Percentiles rank a stretch among this genome's conserved stretches.
These are phyloP conservation scores for Distichodus sexfasciatus DNA, from an alignment of 2,797 vertebrate genomes.

Conservation along the genomic window DNA sequence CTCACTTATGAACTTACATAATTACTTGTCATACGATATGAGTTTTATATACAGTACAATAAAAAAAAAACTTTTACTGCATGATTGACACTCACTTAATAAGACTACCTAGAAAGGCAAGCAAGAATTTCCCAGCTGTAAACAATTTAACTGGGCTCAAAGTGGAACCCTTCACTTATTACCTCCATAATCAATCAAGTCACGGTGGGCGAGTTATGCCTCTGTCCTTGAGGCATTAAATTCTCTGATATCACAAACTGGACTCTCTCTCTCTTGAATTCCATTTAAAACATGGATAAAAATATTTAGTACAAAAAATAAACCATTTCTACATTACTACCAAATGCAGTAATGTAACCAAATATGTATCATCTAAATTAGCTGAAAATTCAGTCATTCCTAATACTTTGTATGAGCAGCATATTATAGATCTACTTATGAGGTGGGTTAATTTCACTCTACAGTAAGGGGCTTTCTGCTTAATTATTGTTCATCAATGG, in stretches of 20 bases:
- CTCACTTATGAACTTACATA: too few species aligned
- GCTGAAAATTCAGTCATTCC: too few species aligned
- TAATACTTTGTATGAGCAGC: too few species aligned
- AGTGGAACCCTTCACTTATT: conserved; percentile 14
- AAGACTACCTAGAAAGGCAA: neutral
- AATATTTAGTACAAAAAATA: neutral
- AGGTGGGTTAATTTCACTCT: too few species aligned
- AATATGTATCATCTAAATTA: neutral
- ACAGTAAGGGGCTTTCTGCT: too few species aligned
- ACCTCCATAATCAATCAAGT: conserved; percentile 16
- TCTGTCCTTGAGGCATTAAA: conserved; percentile 9
- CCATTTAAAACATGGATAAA: neutral
- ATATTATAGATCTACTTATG: too few species aligned
- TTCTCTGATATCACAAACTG: neutral
- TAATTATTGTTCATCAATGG: neutral
- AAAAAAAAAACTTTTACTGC: too few species aligned
- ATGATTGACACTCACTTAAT: conserved; percentile 2
- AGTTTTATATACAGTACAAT: too few species aligned
- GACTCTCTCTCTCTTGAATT: neutral
- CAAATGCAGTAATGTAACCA: neutral
- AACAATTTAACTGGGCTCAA: conserved; percentile 1
- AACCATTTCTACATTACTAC: neutral
- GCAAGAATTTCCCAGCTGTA: neutral
- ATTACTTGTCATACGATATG: too few species aligned
- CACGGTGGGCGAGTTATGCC: neutral